These are phyloP conservation scores for Automeris io DNA, from an alignment of 2,888 invertebrate genomes.

Conservation along the genomic window DNA sequence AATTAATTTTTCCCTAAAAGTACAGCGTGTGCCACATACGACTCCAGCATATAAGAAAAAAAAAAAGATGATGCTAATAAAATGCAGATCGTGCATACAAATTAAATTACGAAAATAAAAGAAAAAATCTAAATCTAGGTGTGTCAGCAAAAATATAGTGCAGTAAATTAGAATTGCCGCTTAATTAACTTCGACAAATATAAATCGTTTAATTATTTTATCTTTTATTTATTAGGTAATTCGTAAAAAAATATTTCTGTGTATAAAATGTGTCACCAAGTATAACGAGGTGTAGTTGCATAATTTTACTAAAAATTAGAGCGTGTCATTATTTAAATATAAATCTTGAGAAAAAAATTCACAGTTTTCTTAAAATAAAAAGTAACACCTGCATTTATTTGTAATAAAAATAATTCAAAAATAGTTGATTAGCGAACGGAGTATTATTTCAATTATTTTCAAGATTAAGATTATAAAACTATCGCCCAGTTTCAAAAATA, in stretches of 20 bases:
- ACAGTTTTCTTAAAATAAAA: no score
- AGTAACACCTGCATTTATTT: no score
- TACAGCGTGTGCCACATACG: constrained; percentile 38
- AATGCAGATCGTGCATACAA: constrained; percentile 75
- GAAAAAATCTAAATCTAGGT: constrained; percentile 62
- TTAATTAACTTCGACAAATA: constrained; percentile 72
- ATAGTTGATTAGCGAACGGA: no score
- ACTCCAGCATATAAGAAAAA: constrained; percentile 44
- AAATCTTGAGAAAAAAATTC: no score
- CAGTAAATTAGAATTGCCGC: constrained; percentile 73
- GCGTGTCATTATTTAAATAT: no score
- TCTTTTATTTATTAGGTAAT: constrained; percentile 25
- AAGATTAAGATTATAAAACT: no score
- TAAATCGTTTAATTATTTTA: constrained; percentile 41
- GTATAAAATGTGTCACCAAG: constrained; percentile 73
- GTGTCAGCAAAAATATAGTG: constrained; percentile 76
- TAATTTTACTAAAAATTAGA: constrained; percentile 45
- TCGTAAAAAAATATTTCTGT: constrained; percentile 75
- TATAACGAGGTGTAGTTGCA: constrained; percentile 55
- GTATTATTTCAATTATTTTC: no score
- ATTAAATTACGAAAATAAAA: constrained; percentile 63
- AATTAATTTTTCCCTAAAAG: constrained; percentile 39
- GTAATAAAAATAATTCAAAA: no score
- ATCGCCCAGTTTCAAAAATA: no score
- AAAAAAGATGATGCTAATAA: constrained; percentile 57